Evolutionary conservation across 2,888 invertebrate species (phyloP).

Genomic region (Aelia acuminata): DNA sequence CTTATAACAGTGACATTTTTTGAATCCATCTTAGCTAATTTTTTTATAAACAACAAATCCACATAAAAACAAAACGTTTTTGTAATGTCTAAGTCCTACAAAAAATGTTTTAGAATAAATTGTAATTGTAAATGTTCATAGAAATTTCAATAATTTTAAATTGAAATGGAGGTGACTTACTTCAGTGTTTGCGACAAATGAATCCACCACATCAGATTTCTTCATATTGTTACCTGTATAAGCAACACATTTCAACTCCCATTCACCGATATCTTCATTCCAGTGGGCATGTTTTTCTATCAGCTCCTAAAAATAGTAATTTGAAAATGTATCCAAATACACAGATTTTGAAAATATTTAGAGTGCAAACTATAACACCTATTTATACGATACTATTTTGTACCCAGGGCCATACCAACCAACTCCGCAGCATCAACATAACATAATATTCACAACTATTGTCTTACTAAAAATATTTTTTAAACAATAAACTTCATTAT

Average conservation of each 20-base stretch:
- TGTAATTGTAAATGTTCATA: background rate
- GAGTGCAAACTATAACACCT: too few species aligned
- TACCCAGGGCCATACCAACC: too few species aligned
- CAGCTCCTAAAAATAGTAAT: constrained; percentile 75
- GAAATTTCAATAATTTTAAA: background rate
- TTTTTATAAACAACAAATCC: constrained; percentile 52
- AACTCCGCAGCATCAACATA: too few species aligned
- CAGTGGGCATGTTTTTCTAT: constrained; percentile 94
- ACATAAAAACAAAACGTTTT: constrained; percentile 49
- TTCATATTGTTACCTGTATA: constrained; percentile 99
- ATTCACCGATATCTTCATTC: constrained; percentile 99
- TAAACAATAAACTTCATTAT: too few species aligned
- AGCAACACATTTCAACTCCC: constrained; percentile 97
- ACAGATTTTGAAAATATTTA: background rate
- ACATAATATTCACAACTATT: too few species aligned
- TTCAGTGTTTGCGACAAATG: constrained; percentile 67
- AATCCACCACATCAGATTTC: constrained; percentile 70
- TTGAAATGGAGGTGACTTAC: constrained; percentile 66
- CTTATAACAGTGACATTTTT: constrained; percentile 4
- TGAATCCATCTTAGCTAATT: constrained; percentile 41
- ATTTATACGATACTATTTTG: too few species aligned
- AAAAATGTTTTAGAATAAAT: constrained; percentile 21
- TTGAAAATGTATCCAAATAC: background rate
- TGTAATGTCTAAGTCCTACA: constrained; percentile 42
- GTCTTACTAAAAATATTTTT: too few species aligned